A percentile compares a stretch with the other conserved stretches of the same genome.
Conservation (phyloP, 1,140 invertebrate species). For the Acyrthosiphon pisum region DNA sequence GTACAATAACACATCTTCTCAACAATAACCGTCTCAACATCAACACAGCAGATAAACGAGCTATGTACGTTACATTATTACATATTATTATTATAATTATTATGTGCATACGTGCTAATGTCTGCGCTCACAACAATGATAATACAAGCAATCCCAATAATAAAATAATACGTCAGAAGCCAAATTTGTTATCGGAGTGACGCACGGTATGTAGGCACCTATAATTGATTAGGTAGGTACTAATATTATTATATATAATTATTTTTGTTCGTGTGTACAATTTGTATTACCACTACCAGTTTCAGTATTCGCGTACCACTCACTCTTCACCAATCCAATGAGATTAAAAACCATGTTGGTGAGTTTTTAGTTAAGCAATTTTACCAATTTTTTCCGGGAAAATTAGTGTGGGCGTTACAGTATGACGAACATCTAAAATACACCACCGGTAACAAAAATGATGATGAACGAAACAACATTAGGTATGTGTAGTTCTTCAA, state of each 20-base stretch:
- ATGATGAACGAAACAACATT: background rate
- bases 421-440: background rate
- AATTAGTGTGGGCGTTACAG: background rate
- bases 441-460: background rate
- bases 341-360: background rate
- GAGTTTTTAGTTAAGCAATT: background rate
- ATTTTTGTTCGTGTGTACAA: background rate
- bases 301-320: background rate
- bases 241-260: background rate
- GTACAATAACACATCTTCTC: too few relatives aligned
- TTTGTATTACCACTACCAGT: background rate
- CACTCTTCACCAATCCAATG: background rate
- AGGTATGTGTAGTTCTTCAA: background rate
- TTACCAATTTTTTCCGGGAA: background rate
- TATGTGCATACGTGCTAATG: background rate
- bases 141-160: background rate
- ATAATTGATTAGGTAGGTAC: background rate
- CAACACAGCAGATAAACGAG: background rate
- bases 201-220: background rate
- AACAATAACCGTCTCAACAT: background rate
- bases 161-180: background rate
- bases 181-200: background rate
- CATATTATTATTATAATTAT: background rate
- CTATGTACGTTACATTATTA: background rate
- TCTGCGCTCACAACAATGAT: background rate